Conservation (phyloP, 2,888 invertebrate genomes). For the Acanthococcus lagerstroemiae region DNA sequence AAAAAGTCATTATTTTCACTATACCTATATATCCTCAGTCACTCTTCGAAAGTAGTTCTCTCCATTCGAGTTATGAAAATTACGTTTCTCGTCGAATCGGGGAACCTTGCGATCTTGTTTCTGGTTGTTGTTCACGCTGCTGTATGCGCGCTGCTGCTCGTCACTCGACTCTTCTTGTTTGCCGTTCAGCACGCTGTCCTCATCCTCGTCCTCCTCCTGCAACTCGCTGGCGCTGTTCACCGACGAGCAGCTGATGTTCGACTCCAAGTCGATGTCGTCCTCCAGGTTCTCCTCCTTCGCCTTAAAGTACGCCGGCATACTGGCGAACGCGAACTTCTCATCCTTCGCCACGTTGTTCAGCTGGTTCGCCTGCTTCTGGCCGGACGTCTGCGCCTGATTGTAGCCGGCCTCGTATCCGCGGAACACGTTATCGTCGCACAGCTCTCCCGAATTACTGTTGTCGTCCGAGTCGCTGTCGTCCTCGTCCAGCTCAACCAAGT, state of each 20-base stretch:
- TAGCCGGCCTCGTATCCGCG: not conserved
- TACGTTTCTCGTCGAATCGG: not conserved
- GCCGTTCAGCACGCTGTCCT: not conserved
- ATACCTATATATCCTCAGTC: conserved; percentile 5
- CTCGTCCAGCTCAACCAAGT: not conserved
- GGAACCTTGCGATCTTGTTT: not conserved
- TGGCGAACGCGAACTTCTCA: not conserved
- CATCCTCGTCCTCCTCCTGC: conserved; percentile 15
- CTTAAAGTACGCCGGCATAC: not conserved
- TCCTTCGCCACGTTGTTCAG: not conserved
- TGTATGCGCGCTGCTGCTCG: not conserved
- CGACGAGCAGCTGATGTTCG: not conserved
- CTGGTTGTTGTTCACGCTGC: conserved; percentile 11
- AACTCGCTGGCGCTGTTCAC: not conserved
- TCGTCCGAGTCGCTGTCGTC: conserved; percentile 4
- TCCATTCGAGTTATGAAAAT: conserved; percentile 5
- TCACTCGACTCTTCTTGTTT: not conserved
- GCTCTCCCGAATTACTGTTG: not conserved
- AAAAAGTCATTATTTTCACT: not conserved
- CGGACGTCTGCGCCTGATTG: not conserved
- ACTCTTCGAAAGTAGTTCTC: conserved; percentile 7
- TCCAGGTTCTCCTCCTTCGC: not conserved
- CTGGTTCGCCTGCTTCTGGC: not conserved
- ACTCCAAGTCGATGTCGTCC: not conserved
- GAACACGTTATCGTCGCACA: not conserved